Evolutionary conservation across 2,113 vertebrate genomes (phyloP).

Genomic region (Nothoprocta pentlandii): DNA sequence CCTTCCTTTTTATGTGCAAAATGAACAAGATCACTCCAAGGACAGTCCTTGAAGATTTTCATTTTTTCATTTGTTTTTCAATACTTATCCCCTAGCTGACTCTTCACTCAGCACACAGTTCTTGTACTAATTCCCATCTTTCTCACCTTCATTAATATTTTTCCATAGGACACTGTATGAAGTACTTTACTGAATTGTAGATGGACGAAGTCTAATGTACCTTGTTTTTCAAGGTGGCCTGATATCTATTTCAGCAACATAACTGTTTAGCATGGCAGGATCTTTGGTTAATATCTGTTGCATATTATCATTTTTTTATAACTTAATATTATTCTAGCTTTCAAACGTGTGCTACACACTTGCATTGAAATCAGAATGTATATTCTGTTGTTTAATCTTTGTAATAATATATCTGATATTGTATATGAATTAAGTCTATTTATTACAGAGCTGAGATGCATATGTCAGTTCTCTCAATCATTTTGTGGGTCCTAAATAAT

Average conservation of each 20-base stretch:
- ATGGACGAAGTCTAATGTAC: neutral
- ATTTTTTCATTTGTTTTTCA: neutral
- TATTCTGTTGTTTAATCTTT: neutral
- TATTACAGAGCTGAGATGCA: neutral
- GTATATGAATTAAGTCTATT: neutral
- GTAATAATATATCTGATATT: neutral
- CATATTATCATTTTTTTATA: neutral
- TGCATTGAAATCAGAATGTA: neutral
- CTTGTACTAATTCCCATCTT: neutral
- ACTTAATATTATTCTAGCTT: neutral
- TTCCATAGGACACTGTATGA: neutral
- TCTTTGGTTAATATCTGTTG: neutral
- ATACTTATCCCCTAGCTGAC: neutral
- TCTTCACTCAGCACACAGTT: neutral
- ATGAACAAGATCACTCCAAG: conserved; percentile 8
- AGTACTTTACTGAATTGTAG: neutral
- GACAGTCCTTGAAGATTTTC: neutral
- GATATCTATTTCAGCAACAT: neutral
- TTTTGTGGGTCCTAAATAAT: neutral
- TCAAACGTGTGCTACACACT: neutral
- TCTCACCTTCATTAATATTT: neutral
- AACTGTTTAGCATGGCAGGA: neutral
- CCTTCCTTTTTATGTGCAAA: neutral
- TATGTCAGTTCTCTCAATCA: neutral
- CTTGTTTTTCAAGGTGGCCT: neutral